phyloP scores from a whole-genome alignment of 1,140 invertebrate genomes.

The Drosophila melanogaster region Release_6_plus_ISO1_MT NT_033779.5:1662501-1663000 shows the following conservation, averaged over 20 bases:
- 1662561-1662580: constrained; percentile 61
- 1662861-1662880: constrained; percentile 37
- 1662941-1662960: constrained; percentile 42
- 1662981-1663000: constrained; percentile 35
- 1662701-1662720: constrained; percentile 83
- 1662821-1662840: neutral
- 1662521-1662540: neutral
- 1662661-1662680: constrained; percentile 14
- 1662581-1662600: constrained; percentile 28
- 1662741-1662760: constrained; percentile 54
- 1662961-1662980: constrained; percentile 46
- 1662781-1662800: constrained; percentile 61
- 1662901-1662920: neutral
- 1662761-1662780: constrained; percentile 73
- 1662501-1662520: constrained; percentile 16
- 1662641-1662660: neutral
- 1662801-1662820: constrained; percentile 18
- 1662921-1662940: constrained; percentile 29
- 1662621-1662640: neutral
- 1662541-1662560: constrained; percentile 41
- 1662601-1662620: constrained; percentile 14
- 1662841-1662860: neutral
- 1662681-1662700: constrained; percentile 75
- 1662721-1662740: constrained; percentile 77
- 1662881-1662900: constrained; percentile 42